A percentile compares a stretch with the other conserved stretches of the same genome.
Conservation (phyloP, 2,888 invertebrate species). For the Parthenolecanium corni region DNA sequence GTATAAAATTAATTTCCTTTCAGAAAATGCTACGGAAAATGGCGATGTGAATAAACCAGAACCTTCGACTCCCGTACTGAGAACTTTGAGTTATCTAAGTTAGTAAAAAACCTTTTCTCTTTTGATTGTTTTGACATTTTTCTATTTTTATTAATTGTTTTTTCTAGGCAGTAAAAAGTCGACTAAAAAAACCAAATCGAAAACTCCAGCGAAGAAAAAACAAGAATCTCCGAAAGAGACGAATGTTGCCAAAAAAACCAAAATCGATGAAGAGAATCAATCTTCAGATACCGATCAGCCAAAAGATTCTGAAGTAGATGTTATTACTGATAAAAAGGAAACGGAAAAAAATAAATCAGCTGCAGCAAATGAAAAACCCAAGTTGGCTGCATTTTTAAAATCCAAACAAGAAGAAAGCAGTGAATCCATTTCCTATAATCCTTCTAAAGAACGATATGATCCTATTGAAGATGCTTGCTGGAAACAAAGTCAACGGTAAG, state of each 20-base stretch:
- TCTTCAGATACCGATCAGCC: background rate
- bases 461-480: conserved; percentile 75
- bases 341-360: background rate
- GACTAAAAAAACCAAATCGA: conserved; percentile 34
- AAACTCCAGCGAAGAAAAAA: conserved; percentile 27
- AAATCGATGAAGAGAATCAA: background rate
- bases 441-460: conserved; percentile 59
- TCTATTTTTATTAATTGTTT: background rate
- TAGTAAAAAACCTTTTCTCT: background rate
- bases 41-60: background rate
- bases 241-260: background rate
- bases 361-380: background rate
- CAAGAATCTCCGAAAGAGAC: background rate
- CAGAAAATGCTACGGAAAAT: background rate
- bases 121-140: background rate
- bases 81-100: conserved; percentile 6
- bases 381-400: background rate
- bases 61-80: too few relatives aligned
- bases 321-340: background rate
- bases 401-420: background rate
- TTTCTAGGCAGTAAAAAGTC: conserved; percentile 31
- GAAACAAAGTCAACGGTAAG: conserved; percentile 56
- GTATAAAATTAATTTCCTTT: too few relatives aligned
- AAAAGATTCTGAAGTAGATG: too few relatives aligned
- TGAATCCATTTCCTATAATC: conserved; percentile 50